These are phyloP conservation scores for Dendrolimus pini DNA, from an alignment of 2,888 invertebrate genomes.

Conservation along the genomic window DNA sequence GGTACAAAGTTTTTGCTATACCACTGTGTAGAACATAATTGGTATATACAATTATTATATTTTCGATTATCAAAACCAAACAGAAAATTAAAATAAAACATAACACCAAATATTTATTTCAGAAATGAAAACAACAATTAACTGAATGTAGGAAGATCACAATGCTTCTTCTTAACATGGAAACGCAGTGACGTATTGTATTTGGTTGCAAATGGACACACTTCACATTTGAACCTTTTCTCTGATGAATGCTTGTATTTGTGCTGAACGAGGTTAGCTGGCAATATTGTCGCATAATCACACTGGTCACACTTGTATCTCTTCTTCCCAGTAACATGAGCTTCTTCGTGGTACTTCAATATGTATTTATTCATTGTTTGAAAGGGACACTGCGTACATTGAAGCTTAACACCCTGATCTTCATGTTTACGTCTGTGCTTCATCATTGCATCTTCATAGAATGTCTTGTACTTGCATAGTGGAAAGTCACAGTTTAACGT, in stretches of 20 bases:
- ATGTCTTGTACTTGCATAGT: conserved; percentile 56
- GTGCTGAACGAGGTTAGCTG: conserved; percentile 63
- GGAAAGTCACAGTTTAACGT: conserved; percentile 48
- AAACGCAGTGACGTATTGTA: conserved; percentile 66
- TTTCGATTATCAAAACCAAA: not conserved
- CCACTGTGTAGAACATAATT: too few relatives aligned
- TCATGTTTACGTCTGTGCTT: conserved; percentile 54
- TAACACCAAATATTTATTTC: conserved; percentile 45
- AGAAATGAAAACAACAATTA: conserved; percentile 28
- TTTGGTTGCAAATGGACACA: conserved; percentile 64
- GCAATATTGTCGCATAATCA: conserved; percentile 60
- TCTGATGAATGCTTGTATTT: conserved; percentile 64
- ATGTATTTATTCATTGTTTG: conserved; percentile 68
- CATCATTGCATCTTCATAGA: conserved; percentile 55
- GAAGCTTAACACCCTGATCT: conserved; percentile 53
- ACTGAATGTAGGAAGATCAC: conserved; percentile 62
- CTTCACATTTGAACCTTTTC: conserved; percentile 65
- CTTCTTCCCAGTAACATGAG: conserved; percentile 58
- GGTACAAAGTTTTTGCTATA: too few relatives aligned
- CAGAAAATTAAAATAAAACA: conserved; percentile 18
- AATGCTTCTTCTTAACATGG: conserved; percentile 68
- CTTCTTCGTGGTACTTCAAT: conserved; percentile 60
- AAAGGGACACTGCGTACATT: conserved; percentile 58
- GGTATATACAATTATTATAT: too few relatives aligned
- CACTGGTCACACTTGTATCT: conserved; percentile 57